phyloP scores from a whole-genome alignment of 1,140 invertebrate genomes.

The Coenobita brevimanus region DNA sequence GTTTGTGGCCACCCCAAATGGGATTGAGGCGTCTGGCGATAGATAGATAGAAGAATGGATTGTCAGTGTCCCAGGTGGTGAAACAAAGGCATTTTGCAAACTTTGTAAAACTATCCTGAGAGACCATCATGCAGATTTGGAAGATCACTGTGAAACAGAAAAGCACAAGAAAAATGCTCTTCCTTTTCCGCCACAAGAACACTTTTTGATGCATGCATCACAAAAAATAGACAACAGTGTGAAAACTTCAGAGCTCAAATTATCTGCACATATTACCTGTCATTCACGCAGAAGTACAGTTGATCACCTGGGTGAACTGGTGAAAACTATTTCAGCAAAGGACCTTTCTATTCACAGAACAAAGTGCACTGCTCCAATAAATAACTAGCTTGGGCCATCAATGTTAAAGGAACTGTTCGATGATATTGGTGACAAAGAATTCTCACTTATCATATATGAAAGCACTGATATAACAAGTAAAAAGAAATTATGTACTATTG shows the following conservation, averaged over 20 bases:
- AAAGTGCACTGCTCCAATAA: conserved; percentile 3
- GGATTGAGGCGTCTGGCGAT: too few species aligned
- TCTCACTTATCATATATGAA: background rate
- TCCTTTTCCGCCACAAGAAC: background rate
- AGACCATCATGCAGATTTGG: background rate
- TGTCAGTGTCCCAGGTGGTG: too few species aligned
- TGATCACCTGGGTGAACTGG: conserved; percentile 9
- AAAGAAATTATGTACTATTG: background rate
- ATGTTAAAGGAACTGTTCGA: background rate
- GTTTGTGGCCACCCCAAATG: too few species aligned
- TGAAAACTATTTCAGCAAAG: background rate
- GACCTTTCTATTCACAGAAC: background rate
- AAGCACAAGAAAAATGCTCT: background rate
- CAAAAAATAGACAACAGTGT: background rate
- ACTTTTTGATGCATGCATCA: too few species aligned
- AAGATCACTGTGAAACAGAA: too few species aligned
- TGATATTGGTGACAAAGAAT: background rate
- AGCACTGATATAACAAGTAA: background rate
- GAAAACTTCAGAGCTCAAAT: background rate
- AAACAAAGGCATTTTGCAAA: too few species aligned
- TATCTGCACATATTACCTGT: background rate
- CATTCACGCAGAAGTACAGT: background rate
- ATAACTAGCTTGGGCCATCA: background rate
- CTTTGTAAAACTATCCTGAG: background rate
- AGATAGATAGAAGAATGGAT: background rate